Conservation (phyloP, 2,888 invertebrate species). For the Marasmarcha lunaedactyla region DNA sequence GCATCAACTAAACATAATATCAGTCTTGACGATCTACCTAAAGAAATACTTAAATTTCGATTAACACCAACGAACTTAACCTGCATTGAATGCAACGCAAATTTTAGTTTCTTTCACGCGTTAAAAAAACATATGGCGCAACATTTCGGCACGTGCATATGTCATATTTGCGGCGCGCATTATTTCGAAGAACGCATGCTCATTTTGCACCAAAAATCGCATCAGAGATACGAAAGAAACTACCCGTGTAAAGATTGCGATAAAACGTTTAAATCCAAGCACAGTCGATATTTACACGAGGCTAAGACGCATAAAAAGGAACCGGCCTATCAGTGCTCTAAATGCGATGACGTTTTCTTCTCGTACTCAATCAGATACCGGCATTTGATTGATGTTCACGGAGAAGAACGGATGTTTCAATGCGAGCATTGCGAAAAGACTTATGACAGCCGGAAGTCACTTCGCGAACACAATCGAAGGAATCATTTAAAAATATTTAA, state of each 20-base stretch:
- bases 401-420: conserved; percentile 37
- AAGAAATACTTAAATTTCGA: conserved; percentile 40
- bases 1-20: conserved; percentile 28
- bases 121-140: conserved; percentile 52
- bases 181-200: conserved; percentile 59
- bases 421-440: conserved; percentile 48
- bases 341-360: conserved; percentile 47
- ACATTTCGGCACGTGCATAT: conserved; percentile 50
- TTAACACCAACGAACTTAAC: conserved; percentile 30
- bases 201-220: conserved; percentile 42
- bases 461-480: conserved; percentile 46
- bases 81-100: conserved; percentile 30
- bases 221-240: conserved; percentile 43
- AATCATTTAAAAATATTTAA: conserved; percentile 47
- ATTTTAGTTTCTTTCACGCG: conserved; percentile 42
- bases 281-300: conserved; percentile 43
- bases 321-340: conserved; percentile 47
- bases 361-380: conserved; percentile 43
- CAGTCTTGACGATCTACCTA: conserved; percentile 20
- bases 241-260: conserved; percentile 61
- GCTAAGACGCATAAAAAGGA: conserved; percentile 44
- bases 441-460: conserved; percentile 49
- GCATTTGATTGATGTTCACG: conserved; percentile 49
- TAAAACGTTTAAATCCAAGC: conserved; percentile 49
- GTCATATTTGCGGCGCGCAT: conserved; percentile 52